Conservation (phyloP, 2,888 invertebrate species). For the Habrosyne pyritoides region DNA sequence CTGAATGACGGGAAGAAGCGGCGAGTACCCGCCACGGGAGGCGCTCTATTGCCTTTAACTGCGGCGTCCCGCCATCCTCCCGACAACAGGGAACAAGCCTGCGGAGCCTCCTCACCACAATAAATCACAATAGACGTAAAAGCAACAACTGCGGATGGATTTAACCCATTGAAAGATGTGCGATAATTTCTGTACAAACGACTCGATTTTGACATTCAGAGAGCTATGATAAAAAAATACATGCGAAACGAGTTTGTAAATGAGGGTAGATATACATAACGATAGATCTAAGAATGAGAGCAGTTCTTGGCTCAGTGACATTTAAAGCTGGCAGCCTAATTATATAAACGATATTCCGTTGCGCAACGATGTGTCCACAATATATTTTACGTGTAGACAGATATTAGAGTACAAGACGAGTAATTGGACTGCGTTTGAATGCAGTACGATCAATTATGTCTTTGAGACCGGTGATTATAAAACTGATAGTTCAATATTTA, state of each 20-base stretch:
- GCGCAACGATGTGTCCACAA: conserved; percentile 44
- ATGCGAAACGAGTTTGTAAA: conserved; percentile 35
- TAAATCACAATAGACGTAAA: conserved; percentile 65
- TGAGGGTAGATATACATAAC: conserved; percentile 29
- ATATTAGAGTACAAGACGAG: conserved; percentile 44
- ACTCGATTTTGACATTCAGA: background rate
- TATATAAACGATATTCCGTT: conserved; percentile 49
- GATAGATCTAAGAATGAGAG: conserved; percentile 32
- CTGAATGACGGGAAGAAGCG: conserved; percentile 27
- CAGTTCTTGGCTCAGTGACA: conserved; percentile 54
- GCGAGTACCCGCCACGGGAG: conserved; percentile 67
- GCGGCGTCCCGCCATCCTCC: conserved; percentile 47
- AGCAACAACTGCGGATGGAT: conserved; percentile 63
- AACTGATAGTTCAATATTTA: conserved; percentile 36
- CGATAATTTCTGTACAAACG: conserved; percentile 29
- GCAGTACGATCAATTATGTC: conserved; percentile 50
- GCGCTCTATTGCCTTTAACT: conserved; percentile 62
- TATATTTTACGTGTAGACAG: conserved; percentile 45
- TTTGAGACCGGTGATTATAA: conserved; percentile 50
- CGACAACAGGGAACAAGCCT: conserved; percentile 38
- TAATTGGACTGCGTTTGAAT: conserved; percentile 44
- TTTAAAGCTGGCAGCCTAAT: conserved; percentile 55
- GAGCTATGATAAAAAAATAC: conserved; percentile 9
- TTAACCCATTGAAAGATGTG: conserved; percentile 46
- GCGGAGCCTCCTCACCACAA: conserved; percentile 51